A percentile compares a stretch with the other conserved stretches of the same genome.
phyloP scores from a whole-genome alignment of 2,113 vertebrate genomes.

The Nothocercus julius region DNA sequence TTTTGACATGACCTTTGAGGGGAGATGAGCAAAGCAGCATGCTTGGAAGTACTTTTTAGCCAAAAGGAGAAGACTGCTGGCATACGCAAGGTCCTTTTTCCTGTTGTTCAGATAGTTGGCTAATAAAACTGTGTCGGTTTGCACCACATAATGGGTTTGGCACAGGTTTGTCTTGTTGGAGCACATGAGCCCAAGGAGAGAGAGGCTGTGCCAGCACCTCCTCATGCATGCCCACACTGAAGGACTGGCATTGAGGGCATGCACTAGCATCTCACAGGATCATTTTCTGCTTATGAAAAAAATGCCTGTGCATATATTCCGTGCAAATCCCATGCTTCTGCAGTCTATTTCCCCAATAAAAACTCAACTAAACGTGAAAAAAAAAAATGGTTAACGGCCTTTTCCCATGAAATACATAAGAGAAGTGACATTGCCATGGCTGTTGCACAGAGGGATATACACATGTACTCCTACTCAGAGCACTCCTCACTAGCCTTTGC shows the following conservation, averaged over 20 bases:
- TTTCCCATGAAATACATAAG: neutral
- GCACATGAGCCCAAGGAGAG: neutral
- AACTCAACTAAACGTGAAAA: neutral
- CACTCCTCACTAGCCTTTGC: neutral
- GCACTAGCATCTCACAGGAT: neutral
- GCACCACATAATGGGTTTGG: neutral
- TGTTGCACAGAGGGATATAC: neutral
- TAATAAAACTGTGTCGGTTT: neutral
- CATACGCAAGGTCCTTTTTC: neutral
- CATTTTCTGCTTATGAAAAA: neutral
- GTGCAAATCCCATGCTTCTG: neutral
- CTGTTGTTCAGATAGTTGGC: neutral
- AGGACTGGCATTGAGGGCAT: neutral
- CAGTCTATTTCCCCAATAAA: neutral
- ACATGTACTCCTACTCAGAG: neutral
- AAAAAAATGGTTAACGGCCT: neutral
- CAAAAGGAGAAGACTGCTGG: neutral
- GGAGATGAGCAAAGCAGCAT: neutral
- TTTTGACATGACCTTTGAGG: neutral
- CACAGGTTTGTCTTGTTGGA: neutral
- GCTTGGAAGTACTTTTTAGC: neutral
- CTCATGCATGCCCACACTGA: neutral
- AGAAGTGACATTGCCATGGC: neutral
- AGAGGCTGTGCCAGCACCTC: neutral
- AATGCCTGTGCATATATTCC: fast-evolving